Conservation (phyloP, 1,140 invertebrate genomes). For the Eubasilissa regina region DNA sequence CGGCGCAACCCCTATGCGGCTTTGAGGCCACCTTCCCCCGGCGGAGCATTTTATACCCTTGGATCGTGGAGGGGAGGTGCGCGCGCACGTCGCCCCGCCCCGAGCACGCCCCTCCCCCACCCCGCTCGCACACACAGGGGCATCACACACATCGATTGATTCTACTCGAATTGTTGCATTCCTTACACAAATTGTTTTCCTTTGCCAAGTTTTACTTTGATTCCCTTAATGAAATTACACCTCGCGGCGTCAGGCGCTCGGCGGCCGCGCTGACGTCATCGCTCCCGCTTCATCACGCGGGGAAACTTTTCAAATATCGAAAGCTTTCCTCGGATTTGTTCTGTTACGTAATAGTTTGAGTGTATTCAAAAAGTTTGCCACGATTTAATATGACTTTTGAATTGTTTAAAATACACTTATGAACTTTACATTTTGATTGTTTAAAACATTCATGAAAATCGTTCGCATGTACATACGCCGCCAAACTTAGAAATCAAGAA, state of each 20-base stretch:
- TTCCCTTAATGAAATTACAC: conserved; percentile 50
- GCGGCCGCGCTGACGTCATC: conserved; percentile 11
- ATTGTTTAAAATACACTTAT: too few relatives aligned
- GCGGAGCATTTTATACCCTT: conserved; percentile 67
- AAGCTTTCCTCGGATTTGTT: background rate
- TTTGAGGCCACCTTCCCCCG: conserved; percentile 66
- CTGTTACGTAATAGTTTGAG: background rate
- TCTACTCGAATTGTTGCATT: conserved; percentile 60
- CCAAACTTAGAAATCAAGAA: too few relatives aligned
- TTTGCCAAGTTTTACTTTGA: conserved; percentile 52
- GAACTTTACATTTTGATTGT: too few relatives aligned
- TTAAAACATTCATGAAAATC: too few relatives aligned
- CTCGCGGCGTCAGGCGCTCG: conserved; percentile 33
- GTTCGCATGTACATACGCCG: too few relatives aligned
- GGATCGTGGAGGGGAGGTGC: conserved; percentile 56
- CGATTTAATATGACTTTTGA: too few relatives aligned
- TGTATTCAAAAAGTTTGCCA: background rate
- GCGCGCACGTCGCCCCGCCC: conserved; percentile 56
- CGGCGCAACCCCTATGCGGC: conserved; percentile 72
- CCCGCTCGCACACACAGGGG: conserved; percentile 54
- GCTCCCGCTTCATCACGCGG: conserved; percentile 12
- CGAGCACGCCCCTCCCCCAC: conserved; percentile 39
- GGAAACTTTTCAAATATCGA: conserved; percentile 26
- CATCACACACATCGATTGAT: conserved; percentile 63
- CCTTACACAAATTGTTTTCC: conserved; percentile 59